These are phyloP conservation scores for Phalanger gymnotis DNA, from an alignment of 2,797 vertebrate genomes.

Conservation along the genomic window DNA sequence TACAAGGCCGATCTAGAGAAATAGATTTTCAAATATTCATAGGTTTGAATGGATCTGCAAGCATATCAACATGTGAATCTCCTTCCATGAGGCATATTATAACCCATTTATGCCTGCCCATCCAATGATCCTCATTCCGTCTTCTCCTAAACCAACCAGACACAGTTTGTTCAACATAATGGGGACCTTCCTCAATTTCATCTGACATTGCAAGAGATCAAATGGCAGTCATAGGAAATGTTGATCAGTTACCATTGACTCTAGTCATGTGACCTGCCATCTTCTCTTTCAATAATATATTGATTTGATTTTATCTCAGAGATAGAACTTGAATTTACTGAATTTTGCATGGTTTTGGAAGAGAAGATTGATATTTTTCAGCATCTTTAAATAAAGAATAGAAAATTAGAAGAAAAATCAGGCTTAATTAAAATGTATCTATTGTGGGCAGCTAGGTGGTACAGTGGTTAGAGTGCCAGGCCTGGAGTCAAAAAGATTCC, in stretches of 20 bases:
- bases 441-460: background rate
- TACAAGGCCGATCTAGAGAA: background rate
- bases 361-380: constrained; percentile 31
- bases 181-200: background rate
- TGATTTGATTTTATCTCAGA: background rate
- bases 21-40: background rate
- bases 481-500: background rate
- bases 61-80: background rate
- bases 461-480: background rate
- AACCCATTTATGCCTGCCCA: background rate
- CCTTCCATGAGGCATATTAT: background rate
- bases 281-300: background rate
- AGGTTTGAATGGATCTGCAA: background rate
- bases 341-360: constrained; percentile 44
- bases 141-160: background rate
- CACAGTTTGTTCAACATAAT: background rate
- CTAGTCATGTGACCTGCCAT: background rate
- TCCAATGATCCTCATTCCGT: background rate
- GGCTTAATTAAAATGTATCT: background rate
- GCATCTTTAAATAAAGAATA: constrained; percentile 16
- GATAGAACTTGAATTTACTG: background rate
- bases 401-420: constrained; percentile 19
- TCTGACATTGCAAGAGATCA: background rate
- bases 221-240: background rate
- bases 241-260: background rate